phyloP scores from a whole-genome alignment of 2,113 vertebrate species.

The Microtus ochrogaster region DNA sequence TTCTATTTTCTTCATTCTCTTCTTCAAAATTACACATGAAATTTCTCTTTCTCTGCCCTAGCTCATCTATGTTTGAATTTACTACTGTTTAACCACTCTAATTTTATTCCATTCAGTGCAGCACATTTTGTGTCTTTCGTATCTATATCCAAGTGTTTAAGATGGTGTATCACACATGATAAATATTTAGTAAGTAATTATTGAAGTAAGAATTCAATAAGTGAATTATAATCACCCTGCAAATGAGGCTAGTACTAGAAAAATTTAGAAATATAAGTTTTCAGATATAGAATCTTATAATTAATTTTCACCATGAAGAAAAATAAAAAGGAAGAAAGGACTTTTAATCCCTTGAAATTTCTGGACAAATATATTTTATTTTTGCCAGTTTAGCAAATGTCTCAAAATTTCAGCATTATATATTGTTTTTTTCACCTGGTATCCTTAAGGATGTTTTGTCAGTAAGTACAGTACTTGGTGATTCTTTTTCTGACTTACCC shows the following conservation, averaged over 20 bases:
- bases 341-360: neutral
- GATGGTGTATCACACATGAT: neutral
- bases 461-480: neutral
- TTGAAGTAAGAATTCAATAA: conserved; percentile 1
- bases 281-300: neutral
- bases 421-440: neutral
- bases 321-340: neutral
- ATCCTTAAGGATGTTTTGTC: neutral
- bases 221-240: neutral
- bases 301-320: neutral
- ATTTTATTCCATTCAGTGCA: neutral
- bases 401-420: neutral
- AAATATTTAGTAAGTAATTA: neutral
- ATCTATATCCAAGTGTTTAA: neutral
- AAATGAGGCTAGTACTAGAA: neutral
- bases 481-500: neutral
- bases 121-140: neutral
- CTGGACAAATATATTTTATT: neutral
- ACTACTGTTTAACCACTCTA: neutral
- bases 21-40: neutral
- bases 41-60: neutral
- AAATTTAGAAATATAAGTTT: neutral
- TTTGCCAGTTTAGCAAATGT: neutral
- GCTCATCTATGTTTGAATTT: neutral
- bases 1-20: neutral